These are phyloP conservation scores for Cerceris ruficornis DNA, from an alignment of 2,888 invertebrate genomes.

Conservation along the genomic window DNA sequence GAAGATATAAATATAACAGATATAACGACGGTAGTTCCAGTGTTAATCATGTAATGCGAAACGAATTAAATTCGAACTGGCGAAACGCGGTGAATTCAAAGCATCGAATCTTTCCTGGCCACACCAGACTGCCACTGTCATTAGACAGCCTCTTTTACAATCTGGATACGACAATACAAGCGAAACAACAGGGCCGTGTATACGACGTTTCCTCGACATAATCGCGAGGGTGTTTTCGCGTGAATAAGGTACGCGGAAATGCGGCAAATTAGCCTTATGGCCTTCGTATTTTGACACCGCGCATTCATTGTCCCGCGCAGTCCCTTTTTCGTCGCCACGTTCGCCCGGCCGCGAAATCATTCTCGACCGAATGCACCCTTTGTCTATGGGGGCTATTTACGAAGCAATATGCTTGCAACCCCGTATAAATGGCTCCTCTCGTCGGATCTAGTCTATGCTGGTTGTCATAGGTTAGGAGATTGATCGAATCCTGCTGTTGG, in stretches of 20 bases:
- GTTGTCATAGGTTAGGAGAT: constrained; percentile 2
- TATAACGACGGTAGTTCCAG: no score
- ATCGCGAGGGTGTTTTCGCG: constrained; percentile 58
- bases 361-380: constrained; percentile 67
- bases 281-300: constrained; percentile 79
- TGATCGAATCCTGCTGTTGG: background rate
- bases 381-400: constrained; percentile 64
- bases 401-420: constrained; percentile 65
- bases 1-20: no score
- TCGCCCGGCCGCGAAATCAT: constrained; percentile 57
- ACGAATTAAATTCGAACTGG: no score
- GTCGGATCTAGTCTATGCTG: background rate
- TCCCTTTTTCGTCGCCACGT: constrained; percentile 57
- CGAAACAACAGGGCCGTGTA: constrained; percentile 51
- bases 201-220: constrained; percentile 24
- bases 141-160: constrained; percentile 37
- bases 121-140: constrained; percentile 31
- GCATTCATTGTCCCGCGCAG: constrained; percentile 65
- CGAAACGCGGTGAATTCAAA: constrained; percentile 43
- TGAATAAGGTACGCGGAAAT: constrained; percentile 69
- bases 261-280: constrained; percentile 80
- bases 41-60: no score
- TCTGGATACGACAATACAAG: constrained; percentile 39
- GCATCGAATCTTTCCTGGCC: constrained; percentile 25
- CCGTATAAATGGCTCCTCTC: constrained; percentile 17